Evolutionary conservation across 2,797 vertebrate genomes (phyloP).

Genomic region (Glossophaga mutica): DNA sequence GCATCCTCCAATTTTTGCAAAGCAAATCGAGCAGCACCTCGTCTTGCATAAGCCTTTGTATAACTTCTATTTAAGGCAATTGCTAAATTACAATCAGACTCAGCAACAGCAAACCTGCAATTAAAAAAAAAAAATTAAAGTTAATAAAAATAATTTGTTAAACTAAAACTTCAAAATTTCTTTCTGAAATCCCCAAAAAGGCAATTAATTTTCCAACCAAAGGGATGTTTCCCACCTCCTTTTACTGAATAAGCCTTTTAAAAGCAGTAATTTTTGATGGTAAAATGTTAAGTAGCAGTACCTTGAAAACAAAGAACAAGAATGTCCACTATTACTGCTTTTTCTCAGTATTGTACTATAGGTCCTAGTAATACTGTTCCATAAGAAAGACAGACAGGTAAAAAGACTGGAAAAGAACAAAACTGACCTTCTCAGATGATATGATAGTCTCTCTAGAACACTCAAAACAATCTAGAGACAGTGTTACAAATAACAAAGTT

Average conservation of each 20-base stretch:
- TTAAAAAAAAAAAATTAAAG: constrained; percentile 10
- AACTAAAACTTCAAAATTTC: constrained; percentile 32
- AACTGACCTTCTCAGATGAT: background rate
- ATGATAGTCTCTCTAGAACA: background rate
- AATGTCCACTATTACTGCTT: background rate
- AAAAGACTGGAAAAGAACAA: background rate
- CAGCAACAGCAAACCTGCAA: constrained; percentile 92
- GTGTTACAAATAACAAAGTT: background rate
- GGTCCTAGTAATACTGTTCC: background rate
- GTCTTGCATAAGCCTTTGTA: constrained; percentile 89
- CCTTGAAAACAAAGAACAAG: background rate
- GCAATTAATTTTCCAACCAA: background rate
- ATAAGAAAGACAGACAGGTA: background rate
- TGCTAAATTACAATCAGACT: constrained; percentile 96
- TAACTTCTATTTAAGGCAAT: constrained; percentile 91
- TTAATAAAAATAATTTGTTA: constrained; percentile 33
- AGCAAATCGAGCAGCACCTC: constrained; percentile 90
- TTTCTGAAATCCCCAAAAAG: background rate
- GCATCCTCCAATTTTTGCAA: constrained; percentile 89
- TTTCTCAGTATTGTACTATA: background rate
- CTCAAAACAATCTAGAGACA: constrained; percentile 5
- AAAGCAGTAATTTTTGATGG: background rate
- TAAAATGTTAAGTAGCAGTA: background rate
- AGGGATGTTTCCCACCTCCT: background rate
- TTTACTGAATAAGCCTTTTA: background rate